These are phyloP conservation scores for Netelia melanura DNA, from an alignment of 2,888 invertebrate species.

Conservation along the genomic window DNA sequence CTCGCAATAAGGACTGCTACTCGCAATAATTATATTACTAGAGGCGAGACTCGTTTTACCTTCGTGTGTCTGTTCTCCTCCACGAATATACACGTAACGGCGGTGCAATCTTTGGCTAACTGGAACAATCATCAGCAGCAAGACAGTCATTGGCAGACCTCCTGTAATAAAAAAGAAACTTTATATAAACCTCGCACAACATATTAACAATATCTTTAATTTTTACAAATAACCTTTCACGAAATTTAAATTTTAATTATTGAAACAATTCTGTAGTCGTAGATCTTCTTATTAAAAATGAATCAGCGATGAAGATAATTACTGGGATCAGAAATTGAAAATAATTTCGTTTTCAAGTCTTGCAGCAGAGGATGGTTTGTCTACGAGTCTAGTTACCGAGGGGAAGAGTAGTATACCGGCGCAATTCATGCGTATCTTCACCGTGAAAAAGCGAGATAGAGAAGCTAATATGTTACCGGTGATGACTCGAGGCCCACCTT, in stretches of 20 bases:
- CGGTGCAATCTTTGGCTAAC: neutral
- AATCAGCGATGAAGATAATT: too few relatives aligned
- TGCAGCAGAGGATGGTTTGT: too few relatives aligned
- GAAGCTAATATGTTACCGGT: neutral
- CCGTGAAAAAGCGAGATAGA: neutral
- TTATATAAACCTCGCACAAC: neutral
- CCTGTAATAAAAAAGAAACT: neutral
- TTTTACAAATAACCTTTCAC: too few relatives aligned
- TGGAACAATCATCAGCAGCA: neutral
- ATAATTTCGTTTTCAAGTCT: too few relatives aligned
- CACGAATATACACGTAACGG: slow-evolving; percentile 18
- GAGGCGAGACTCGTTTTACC: slow-evolving; percentile 51
- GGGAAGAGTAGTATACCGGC: slow-evolving; percentile 8
- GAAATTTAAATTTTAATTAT: too few relatives aligned
- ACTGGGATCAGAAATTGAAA: too few relatives aligned
- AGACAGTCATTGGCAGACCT: neutral
- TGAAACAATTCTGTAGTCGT: too few relatives aligned
- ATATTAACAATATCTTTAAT: too few relatives aligned
- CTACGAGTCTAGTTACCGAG: too few relatives aligned
- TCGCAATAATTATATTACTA: slow-evolving; percentile 54
- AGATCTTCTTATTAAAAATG: too few relatives aligned
- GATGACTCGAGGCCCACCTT: slow-evolving; percentile 58
- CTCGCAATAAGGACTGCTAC: slow-evolving; percentile 26
- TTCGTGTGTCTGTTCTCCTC: slow-evolving; percentile 17
- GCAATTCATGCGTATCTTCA: slow-evolving; percentile 44